Percentiles rank a stretch among this genome's conserved stretches.
Conservation (phyloP, 2,888 invertebrate species). For the Leptarthrus brevirostris region DNA sequence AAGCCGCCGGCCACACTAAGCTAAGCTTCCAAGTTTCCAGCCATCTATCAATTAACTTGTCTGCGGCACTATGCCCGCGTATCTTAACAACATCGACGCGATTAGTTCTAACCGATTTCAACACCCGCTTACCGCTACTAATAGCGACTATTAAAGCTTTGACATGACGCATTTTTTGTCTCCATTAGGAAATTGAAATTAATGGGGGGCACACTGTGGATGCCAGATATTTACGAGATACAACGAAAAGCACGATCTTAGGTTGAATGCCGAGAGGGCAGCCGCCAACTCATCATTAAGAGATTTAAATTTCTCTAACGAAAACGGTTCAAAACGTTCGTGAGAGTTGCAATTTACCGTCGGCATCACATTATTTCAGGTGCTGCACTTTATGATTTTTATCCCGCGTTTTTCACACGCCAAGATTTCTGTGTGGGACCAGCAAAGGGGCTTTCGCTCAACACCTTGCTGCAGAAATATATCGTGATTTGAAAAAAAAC, state of each 20-base stretch:
- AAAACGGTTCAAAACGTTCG: not conserved
- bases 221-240: no score
- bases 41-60: not conserved
- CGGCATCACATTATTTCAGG: slow-evolving; percentile 12
- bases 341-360: slow-evolving; percentile 20
- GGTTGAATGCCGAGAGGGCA: not conserved
- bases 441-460: slow-evolving; percentile 11
- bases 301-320: slow-evolving; percentile 24
- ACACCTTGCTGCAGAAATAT: slow-evolving; percentile 1
- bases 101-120: slow-evolving; percentile 10
- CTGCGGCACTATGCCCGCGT: not conserved
- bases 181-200: not conserved
- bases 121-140: slow-evolving; percentile 28
- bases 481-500: no score
- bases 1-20: not conserved
- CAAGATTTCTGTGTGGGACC: slow-evolving; percentile 21
- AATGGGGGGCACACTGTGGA: no score
- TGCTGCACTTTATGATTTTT: slow-evolving; percentile 22
- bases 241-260: not conserved
- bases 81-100: not conserved
- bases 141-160: slow-evolving; percentile 7
- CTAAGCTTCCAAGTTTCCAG: not conserved
- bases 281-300: not conserved
- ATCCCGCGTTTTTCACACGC: slow-evolving; percentile 1
- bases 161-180: slow-evolving; percentile 9